phyloP scores from a whole-genome alignment of 64 coral and sea anemone genomes.

The Actinia tenebrosa region DNA sequence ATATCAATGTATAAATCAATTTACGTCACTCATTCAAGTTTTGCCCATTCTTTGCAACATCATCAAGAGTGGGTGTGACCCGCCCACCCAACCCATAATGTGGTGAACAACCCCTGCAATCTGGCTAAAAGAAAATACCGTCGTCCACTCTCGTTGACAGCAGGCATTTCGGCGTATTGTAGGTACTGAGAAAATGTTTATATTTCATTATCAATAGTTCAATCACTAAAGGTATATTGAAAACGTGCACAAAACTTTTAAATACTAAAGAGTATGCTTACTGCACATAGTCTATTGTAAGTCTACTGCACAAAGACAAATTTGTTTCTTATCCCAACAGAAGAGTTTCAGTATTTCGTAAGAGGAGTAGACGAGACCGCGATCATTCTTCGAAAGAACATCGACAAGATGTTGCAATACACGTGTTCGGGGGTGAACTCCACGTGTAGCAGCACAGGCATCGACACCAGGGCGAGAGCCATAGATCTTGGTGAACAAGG shows the following conservation, averaged over 20 bases:
- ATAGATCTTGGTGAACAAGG: conserved; percentile 9
- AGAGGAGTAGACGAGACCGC: conserved; percentile 49
- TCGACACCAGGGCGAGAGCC: conserved; percentile 36
- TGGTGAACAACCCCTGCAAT: no score
- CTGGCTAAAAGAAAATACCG: no score
- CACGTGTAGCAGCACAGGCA: conserved; percentile 11
- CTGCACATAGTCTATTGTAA: no score
- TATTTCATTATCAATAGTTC: not conserved
- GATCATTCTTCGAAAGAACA: conserved; percentile 24
- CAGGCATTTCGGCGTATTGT: no score
- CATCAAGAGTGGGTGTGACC: no score
- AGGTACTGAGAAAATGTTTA: not conserved
- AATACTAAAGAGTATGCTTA: no score
- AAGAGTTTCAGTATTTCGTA: conserved; percentile 39
- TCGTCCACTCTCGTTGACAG: no score
- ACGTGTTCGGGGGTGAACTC: conserved; percentile 53
- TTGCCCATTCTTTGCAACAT: no score
- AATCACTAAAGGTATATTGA: no score
- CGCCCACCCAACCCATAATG: not conserved
- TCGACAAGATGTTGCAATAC: conserved; percentile 56
- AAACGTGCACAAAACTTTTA: no score
- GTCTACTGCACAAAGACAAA: not conserved
- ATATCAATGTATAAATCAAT: no score
- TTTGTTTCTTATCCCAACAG: conserved; percentile 10
- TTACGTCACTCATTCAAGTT: no score